Base-by-base conservation (phyloP, 2,113 vertebrate species). In the Myotis lucifugus region DNA sequence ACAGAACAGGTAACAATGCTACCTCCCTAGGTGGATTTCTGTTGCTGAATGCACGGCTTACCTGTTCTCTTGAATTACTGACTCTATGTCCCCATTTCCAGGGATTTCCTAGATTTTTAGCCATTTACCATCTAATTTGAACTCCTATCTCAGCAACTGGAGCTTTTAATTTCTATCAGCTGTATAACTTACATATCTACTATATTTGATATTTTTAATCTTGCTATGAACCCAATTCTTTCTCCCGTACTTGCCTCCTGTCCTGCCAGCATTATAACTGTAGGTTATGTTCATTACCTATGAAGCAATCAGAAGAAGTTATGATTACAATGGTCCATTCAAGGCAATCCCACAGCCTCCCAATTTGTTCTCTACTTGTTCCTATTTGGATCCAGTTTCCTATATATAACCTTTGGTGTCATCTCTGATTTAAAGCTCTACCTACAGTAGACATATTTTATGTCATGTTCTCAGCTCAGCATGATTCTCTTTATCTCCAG, bases 1-100 rank as follows among this genome's bases (percentile, higher is more conserved):
- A 64, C 4, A 88, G 48, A 82, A 74, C 9, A 76, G 11, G 13
- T 72, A 92, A 54, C 5, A 90, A 21, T 66, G 19, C 27, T 29
- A 15, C 4, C 9, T 12, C 7, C 12, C 25, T 8, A 37, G 10
- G 8, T 42, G 1, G 2, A 2, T 25, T 1, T 29, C 10, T 59
- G 6, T 85, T 19, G 7, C 34, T 27, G 9, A 21, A 32, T 32
- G 11, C 32, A 42, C 19, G 46, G 18, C 4, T 54, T 50, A 15
- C 21, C 29, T 64, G 9, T 79, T 90, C 37, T 83, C n/a, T 56
- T 74, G 12, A 11, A 18, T 61, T 50, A 73, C 5, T 77, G 19
- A 61, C 32, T 79, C 14, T n/a, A 40, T 0, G 0, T 93, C 21
- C 12, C 17, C 29, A 70, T 59, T 90, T 95, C 29, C n/a, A 61